These are phyloP conservation scores for Hemicentrotus pulcherrimus DNA, from an alignment of 35 echinoderm and acorn worm species.

Conservation along the genomic window DNA sequence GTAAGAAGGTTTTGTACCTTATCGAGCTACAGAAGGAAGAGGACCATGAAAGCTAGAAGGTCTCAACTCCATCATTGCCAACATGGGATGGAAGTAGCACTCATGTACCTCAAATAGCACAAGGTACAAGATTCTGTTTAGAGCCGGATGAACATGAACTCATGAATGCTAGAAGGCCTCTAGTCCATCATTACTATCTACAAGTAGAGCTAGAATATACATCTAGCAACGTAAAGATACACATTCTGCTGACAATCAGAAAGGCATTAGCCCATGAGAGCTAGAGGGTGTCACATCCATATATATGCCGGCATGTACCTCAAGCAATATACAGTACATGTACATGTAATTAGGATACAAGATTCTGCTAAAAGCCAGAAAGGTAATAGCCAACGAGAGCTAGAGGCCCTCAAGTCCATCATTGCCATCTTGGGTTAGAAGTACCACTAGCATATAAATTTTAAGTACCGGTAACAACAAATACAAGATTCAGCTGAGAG, in stretches of 20 bases:
- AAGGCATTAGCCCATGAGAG: background rate
- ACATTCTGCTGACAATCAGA: background rate
- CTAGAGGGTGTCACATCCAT: background rate
- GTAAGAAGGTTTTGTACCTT: conserved; percentile 49
- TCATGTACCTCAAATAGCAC: background rate
- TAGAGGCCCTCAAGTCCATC: too few species aligned
- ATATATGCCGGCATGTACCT: too few species aligned
- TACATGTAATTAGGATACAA: background rate
- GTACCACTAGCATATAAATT: too few species aligned
- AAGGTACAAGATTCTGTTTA: background rate
- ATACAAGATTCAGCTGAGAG: too few species aligned
- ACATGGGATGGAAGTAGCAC: background rate
- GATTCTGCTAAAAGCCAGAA: too few species aligned
- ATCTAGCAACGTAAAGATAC: background rate
- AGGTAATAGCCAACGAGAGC: too few species aligned
- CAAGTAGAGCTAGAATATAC: background rate
- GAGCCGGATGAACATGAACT: background rate
- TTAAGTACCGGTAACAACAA: too few species aligned
- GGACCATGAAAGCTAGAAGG: background rate
- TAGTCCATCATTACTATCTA: background rate
- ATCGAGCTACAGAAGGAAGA: conserved; percentile 28
- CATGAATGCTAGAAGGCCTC: background rate
- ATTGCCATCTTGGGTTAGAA: too few species aligned
- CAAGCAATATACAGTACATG: too few species aligned
- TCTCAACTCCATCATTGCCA: background rate